Evolutionary conservation across 2,113 vertebrate genomes (phyloP), one percentile per base, ranked within the genome.

Genomic region (Falcunculus frontatus): DNA sequence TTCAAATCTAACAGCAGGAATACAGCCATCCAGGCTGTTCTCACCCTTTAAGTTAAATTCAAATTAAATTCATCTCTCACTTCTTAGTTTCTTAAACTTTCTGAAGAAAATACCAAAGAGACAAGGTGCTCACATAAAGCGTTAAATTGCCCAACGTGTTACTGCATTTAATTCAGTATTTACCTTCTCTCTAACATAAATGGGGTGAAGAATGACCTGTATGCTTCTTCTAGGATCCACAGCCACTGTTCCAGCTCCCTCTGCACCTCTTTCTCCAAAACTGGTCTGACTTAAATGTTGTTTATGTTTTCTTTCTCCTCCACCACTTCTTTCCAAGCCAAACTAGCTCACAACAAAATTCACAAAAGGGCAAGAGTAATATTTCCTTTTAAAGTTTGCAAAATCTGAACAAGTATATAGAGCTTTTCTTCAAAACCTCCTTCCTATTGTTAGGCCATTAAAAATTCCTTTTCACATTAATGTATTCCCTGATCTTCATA

Each of bases 151-250:
- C 16, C 9, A 3, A 44, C 74, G 22, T 80, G 90, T 70, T 74
- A 90, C 3, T 37, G 39, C 21, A 74, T 8, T 37, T 68, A 55
- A 67, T 67, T 59, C 33, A 57, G 23, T 35, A 64, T 33, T 89
- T 89, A 59, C 30, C 35, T 86, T 68, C 50, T 52, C 16, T 69
- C 19, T 57, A 37, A n/a, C 4, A 5, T 64, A 60, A 42, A 20
- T 15, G 5, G 8, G 7, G 14, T 49, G 50, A 35, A 41, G 27
- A 85, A 69, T 0, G 1, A 30, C 17, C 11, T 13, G 9, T 1
- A 29, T 7, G 18, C 9, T 53, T 50, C 62, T 84, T 68, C 27
- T 47, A 39, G 42, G 27, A 37, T 7, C 8, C 14, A 65, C 6
- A 46, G 10, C 26, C 72, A 64, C 27, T 21, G 16, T 12, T 87